Evolutionary conservation across 2,113 vertebrate species (phyloP).

Genomic region (Apteryx owenii): DNA sequence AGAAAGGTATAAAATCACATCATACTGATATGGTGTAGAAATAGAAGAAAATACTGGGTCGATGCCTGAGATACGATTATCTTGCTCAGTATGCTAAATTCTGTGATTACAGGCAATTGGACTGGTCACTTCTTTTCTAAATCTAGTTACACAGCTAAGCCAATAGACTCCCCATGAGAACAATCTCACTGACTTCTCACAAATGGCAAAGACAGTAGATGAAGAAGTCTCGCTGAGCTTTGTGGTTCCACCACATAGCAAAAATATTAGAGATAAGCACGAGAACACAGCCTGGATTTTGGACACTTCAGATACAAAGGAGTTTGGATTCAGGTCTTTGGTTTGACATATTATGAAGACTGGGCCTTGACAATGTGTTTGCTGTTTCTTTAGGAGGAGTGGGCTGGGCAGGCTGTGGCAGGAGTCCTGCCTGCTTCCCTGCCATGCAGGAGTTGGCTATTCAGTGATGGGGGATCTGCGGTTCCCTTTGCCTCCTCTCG

Average conservation of each 20-base stretch:
- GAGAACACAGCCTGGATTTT: neutral
- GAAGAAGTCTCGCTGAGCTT: neutral
- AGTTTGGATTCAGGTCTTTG: neutral
- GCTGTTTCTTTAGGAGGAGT: neutral
- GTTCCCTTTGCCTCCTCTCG: neutral
- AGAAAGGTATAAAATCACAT: neutral
- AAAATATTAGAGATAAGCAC: too few species aligned
- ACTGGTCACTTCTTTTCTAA: neutral
- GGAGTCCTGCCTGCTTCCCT: neutral
- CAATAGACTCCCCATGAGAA: neutral
- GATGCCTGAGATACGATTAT: neutral
- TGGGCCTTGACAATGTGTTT: neutral
- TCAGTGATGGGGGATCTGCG: neutral
- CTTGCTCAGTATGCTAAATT: neutral
- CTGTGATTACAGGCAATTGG: neutral
- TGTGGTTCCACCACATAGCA: neutral
- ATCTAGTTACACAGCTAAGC: neutral
- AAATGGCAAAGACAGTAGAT: neutral
- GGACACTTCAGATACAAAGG: neutral
- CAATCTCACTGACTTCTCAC: neutral
- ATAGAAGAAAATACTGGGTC: neutral
- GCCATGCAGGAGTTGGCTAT: too few species aligned
- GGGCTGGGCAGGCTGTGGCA: neutral
- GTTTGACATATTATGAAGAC: neutral
- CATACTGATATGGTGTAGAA: neutral